Base-by-base conservation (phyloP, 2,797 vertebrate genomes). In the Ctenopoma kingsleyae region DNA sequence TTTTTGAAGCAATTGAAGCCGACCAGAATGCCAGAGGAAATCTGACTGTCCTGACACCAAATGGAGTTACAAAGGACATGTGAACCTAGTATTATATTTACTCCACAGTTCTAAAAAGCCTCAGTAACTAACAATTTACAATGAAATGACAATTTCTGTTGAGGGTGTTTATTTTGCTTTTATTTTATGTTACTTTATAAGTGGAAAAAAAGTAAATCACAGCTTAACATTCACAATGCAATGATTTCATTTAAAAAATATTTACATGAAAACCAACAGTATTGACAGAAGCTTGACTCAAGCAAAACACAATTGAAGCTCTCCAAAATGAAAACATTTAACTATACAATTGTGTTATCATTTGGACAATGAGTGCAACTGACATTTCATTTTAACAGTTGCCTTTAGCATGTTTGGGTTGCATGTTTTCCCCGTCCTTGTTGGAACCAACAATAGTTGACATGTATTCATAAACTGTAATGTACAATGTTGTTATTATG, bases 1-100 rank as follows among this genome's bases (percentile, higher is more conserved):
- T 99, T 52, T 99, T 99, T 84, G 95, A 98, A 90, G 98, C 98
- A 1, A 97, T 99, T 32, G 98, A 99, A 87, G 88, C 86, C 0
- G 98, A 99, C 41, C 98, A 99, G 80, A 85, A 93, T 0, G 93
- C 96, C 3, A 88, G 98, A 63, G 98, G 98, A 67, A 99, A 99
- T 81, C 95, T 99, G 78, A 99, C 96, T 0, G 0, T 96, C 69
- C 66, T 96, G 76, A 94, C 92, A 16, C 64, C 96, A 49, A 95
- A 95, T 0, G 94, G 96, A 23, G 62, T 90, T 35, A 90, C 93
- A 8, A 81, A 92, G 70, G 75, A 66, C 64, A 80, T 95, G 59
- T 95, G 82, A 94, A 67, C 6, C 8, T 19, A 32, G n/a, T 15
- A 8, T 49, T 16, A 19, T 5, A 25, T 38, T 44, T 15, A 46